Conservation (phyloP, 2,888 invertebrate species). For the Balanococcus diminutus region DNA sequence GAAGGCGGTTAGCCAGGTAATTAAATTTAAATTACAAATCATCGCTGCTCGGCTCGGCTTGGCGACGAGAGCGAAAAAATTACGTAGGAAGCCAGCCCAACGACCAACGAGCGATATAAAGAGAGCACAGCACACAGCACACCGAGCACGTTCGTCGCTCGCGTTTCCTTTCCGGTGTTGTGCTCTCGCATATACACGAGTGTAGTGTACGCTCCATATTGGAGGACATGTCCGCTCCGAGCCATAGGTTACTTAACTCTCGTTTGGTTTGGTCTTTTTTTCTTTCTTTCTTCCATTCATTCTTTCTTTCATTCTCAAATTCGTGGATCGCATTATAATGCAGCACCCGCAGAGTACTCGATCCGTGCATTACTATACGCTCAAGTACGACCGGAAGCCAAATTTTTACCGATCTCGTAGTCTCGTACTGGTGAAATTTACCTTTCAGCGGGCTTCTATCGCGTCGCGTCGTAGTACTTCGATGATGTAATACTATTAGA, state of each 20-base stretch:
- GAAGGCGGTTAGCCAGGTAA: background rate
- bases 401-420: background rate
- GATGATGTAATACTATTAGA: background rate
- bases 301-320: no score
- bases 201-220: slow-evolving; percentile 37
- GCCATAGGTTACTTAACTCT: slow-evolving; percentile 33
- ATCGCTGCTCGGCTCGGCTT: background rate
- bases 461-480: background rate
- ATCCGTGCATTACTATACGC: background rate
- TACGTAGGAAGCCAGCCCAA: background rate
- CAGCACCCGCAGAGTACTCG: background rate
- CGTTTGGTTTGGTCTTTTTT: background rate
- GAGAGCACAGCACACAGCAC: no score
- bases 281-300: no score
- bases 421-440: slow-evolving; percentile 20
- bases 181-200: no score
- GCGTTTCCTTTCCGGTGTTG: slow-evolving; percentile 44
- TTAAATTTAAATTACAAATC: background rate
- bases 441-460: slow-evolving; percentile 4
- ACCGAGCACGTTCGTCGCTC: slow-evolving; percentile 37
- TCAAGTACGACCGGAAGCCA: background rate
- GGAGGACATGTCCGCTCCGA: slow-evolving; percentile 41
- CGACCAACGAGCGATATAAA: background rate
- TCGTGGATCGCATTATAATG: slow-evolving; percentile 23
- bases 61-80: background rate